Conservation (phyloP, 2,113 vertebrate genomes). For the Philantomba maxwellii region DNA sequence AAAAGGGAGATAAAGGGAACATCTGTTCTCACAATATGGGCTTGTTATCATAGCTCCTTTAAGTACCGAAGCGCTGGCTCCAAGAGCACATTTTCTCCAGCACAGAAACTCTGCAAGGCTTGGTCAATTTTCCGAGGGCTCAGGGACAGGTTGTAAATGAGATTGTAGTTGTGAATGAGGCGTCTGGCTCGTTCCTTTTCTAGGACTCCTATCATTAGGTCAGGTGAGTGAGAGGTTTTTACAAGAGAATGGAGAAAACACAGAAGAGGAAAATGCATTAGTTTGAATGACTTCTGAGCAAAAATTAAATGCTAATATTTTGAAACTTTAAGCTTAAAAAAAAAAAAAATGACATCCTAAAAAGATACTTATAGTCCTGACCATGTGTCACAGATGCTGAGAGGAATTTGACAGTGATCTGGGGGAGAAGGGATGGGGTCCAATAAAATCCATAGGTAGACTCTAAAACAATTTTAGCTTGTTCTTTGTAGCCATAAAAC, state of each 20-base stretch:
- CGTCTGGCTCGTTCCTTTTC: constrained; percentile 71
- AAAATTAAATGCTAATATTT: not conserved
- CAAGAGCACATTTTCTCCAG: constrained; percentile 62
- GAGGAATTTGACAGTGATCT: not conserved
- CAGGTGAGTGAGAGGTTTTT: not conserved
- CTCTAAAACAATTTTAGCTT: constrained; percentile 18
- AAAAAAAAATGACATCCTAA: not conserved
- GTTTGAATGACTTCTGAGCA: not conserved
- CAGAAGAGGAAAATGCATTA: not conserved
- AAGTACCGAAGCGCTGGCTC: constrained; percentile 71
- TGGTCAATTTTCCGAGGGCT: constrained; percentile 76
- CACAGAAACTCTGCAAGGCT: constrained; percentile 63
- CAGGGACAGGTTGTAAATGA: constrained; percentile 74
- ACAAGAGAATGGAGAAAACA: not conserved
- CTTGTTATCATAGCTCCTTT: constrained; percentile 74
- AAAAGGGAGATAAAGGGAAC: constrained; percentile 36
- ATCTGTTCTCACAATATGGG: constrained; percentile 53
- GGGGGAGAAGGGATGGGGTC: not conserved
- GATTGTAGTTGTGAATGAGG: constrained; percentile 77
- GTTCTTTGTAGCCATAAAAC: not conserved
- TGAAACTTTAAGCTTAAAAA: not conserved
- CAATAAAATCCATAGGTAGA: not conserved
- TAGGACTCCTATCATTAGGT: constrained; percentile 58
- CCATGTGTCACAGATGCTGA: not conserved
- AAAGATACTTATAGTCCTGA: not conserved